Percentiles rank a stretch among this genome's conserved stretches.
These are phyloP conservation scores for Prunella fulvescens DNA, from an alignment of 2,113 vertebrate species.

Conservation along the genomic window DNA sequence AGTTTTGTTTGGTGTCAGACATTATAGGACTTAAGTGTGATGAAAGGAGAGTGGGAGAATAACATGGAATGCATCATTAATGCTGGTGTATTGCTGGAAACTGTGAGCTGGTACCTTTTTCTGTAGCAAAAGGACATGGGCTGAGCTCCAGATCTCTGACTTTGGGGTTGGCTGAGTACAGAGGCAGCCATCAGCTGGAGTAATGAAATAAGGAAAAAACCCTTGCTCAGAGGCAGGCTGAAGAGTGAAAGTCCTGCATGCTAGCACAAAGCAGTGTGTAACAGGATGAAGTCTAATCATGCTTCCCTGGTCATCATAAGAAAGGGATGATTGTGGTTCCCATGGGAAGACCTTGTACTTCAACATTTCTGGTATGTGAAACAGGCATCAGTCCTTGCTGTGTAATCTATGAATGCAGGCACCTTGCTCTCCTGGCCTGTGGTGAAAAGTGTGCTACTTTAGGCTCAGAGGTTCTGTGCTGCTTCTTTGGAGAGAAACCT, in stretches of 20 bases:
- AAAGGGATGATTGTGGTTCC: background rate
- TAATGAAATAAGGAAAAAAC: background rate
- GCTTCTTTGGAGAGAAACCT: background rate
- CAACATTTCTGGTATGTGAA: accelerated
- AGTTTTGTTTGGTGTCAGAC: background rate
- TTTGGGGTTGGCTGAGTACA: background rate
- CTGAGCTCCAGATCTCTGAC: background rate
- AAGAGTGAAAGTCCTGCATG: background rate
- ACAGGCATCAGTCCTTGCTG: background rate
- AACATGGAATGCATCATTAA: background rate
- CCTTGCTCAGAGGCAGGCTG: background rate
- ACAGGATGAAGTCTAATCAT: background rate
- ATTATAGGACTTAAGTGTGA: background rate
- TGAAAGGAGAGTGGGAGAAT: background rate
- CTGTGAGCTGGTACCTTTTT: background rate
- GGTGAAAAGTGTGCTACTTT: background rate
- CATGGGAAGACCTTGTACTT: background rate
- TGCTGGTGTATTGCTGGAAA: background rate
- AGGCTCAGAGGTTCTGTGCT: background rate
- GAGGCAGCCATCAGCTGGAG: background rate
- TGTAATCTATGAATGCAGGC: background rate
- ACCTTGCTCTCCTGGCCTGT: accelerated
- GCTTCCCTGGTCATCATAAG: background rate
- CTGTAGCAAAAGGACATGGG: background rate
- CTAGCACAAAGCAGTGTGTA: background rate